Conservation (phyloP, 1,140 invertebrate species). For the Ceratosolen fusciceps region DNA sequence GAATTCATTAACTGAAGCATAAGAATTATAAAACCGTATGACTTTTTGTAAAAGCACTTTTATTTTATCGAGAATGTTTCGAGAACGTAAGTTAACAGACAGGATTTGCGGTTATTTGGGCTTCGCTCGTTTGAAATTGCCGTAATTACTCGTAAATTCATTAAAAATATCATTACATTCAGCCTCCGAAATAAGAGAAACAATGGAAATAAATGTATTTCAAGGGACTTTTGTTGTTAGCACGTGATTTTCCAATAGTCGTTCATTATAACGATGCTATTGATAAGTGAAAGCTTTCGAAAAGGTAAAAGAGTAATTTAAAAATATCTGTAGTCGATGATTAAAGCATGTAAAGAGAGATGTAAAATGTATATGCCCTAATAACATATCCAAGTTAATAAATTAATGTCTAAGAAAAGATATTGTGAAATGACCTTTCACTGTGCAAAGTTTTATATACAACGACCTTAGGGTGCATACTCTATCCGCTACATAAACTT, state of each 20-base stretch:
- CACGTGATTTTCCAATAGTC: too few species aligned
- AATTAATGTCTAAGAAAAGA: background rate
- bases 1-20: too few species aligned
- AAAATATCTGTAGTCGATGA: background rate
- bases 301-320: too few species aligned
- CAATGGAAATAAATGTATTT: background rate
- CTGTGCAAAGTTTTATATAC: background rate
- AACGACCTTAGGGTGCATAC: background rate
- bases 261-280: too few species aligned
- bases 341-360: background rate
- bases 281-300: too few species aligned
- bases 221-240: background rate
- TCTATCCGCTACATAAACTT: background rate
- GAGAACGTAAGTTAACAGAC: too few species aligned
- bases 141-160: background rate
- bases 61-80: too few species aligned
- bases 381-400: conserved; percentile 27
- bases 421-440: background rate
- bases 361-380: background rate
- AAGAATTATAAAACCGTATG: too few species aligned
- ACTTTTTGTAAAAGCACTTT: too few species aligned
- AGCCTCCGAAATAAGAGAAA: too few species aligned
- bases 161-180: background rate
- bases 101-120: too few species aligned
- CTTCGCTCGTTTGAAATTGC: too few species aligned